Conservation (phyloP, 2,797 vertebrate genomes). For the Spondyliosoma cantharus region DNA sequence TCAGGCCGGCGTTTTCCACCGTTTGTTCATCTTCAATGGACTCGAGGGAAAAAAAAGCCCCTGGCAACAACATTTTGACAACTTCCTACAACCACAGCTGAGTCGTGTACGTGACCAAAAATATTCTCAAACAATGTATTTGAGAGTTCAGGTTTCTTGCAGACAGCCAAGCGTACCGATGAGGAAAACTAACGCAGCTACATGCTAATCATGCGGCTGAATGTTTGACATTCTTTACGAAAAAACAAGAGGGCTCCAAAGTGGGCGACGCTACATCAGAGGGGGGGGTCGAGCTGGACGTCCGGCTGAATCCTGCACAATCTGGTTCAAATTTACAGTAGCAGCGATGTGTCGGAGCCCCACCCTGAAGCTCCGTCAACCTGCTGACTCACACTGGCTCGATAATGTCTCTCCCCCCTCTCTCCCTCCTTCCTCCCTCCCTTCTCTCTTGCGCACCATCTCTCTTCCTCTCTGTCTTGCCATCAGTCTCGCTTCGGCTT, state of each 20-base stretch:
- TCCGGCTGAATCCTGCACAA: slow-evolving; percentile 15
- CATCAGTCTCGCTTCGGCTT: slow-evolving; percentile 68
- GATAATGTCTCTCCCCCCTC: slow-evolving; percentile 73
- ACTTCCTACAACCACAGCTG: no score
- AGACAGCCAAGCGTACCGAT: not conserved
- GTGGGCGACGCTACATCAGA: not conserved
- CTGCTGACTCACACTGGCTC: slow-evolving; percentile 86
- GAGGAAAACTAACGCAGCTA: no score
- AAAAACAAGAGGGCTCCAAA: slow-evolving; percentile 11
- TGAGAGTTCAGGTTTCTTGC: not conserved
- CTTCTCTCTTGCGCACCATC: slow-evolving; percentile 50
- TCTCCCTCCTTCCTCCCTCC: slow-evolving; percentile 49
- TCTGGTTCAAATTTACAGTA: slow-evolving; percentile 47
- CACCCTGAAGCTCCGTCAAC: slow-evolving; percentile 77
- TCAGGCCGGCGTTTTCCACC: not conserved
- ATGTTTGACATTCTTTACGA: not conserved
- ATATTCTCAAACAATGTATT: not conserved
- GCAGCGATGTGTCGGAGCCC: slow-evolving; percentile 69
- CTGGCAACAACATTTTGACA: not conserved
- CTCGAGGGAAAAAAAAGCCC: no score
- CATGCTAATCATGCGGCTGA: not conserved
- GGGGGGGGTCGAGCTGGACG: slow-evolving; percentile 27
- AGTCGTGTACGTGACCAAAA: not conserved
- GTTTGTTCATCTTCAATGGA: no score
- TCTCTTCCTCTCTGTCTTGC: slow-evolving; percentile 24